phyloP scores from a whole-genome alignment of 2,797 vertebrate species.

The Poeciliopsis presidionis region DNA sequence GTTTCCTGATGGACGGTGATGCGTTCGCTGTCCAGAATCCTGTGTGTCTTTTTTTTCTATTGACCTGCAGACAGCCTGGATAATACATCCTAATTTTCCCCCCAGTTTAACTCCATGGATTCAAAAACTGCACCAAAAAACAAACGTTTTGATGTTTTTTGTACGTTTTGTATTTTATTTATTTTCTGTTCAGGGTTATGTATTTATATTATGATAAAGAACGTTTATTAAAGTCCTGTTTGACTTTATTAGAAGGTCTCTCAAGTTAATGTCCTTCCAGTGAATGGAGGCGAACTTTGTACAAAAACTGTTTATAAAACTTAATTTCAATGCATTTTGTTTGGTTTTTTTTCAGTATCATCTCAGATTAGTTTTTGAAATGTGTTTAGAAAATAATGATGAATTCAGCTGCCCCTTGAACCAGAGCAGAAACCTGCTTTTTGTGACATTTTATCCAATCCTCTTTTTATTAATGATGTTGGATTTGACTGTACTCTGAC shows the following conservation, averaged over 20 bases:
- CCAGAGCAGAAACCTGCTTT: not conserved
- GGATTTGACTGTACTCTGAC: not conserved
- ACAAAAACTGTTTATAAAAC: not conserved
- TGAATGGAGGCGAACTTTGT: not conserved
- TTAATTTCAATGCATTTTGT: not conserved
- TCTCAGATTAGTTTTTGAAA: not conserved
- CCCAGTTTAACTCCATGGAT: constrained; percentile 39
- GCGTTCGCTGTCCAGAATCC: constrained; percentile 24
- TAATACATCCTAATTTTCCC: constrained; percentile 14
- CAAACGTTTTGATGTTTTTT: constrained; percentile 54
- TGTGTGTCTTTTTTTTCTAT: constrained; percentile 23
- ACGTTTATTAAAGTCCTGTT: constrained; percentile 71
- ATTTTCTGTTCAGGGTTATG: constrained; percentile 65
- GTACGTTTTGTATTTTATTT: constrained; percentile 75
- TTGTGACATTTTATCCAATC: not conserved
- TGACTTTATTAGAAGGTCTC: constrained; percentile 29
- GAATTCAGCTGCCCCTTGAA: not conserved
- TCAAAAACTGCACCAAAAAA: constrained; percentile 21
- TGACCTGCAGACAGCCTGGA: constrained; percentile 34
- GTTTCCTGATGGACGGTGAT: constrained; percentile 16
- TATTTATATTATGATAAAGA: constrained; percentile 71
- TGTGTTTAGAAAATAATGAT: not conserved
- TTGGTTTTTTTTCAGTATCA: not conserved
- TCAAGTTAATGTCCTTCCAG: constrained; percentile 2
- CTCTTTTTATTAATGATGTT: not conserved